These are phyloP conservation scores for Trichonephila clavata DNA, from an alignment of 1,140 invertebrate species.

Conservation along the genomic window DNA sequence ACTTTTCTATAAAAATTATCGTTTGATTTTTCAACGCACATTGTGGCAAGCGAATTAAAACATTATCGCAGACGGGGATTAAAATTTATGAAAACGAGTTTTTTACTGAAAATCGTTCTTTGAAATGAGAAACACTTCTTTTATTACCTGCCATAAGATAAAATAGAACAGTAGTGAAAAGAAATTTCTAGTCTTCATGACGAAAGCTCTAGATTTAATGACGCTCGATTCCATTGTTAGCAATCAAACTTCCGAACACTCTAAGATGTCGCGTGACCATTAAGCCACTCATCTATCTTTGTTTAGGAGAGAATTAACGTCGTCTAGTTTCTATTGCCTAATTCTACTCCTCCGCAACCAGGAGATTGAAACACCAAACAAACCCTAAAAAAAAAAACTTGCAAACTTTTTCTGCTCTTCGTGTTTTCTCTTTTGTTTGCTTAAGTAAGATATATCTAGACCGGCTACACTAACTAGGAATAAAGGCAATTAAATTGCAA, in stretches of 20 bases:
- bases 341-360: not conserved
- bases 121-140: not conserved
- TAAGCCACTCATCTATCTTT: conserved; percentile 39
- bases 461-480: not conserved
- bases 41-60: not conserved
- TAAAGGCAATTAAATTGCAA: not conserved
- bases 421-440: not conserved
- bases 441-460: not conserved
- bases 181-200: not conserved
- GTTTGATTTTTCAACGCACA: not conserved
- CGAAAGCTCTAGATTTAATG: conserved; percentile 40
- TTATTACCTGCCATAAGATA: not conserved
- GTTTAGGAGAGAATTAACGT: conserved; percentile 35
- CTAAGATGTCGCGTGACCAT: conserved; percentile 24
- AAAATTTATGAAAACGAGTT: not conserved
- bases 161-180: not conserved
- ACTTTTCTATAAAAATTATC: not conserved
- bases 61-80: not conserved
- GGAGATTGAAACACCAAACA: not conserved
- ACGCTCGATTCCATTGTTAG: conserved; percentile 31
- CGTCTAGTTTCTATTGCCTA: conserved; percentile 37
- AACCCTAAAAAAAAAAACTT: not conserved
- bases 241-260: conserved; percentile 54
- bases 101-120: not conserved
- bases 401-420: not conserved